Evolutionary conservation across 1,140 invertebrate genomes (phyloP).

Genomic region (Cephus cinctus): DNA sequence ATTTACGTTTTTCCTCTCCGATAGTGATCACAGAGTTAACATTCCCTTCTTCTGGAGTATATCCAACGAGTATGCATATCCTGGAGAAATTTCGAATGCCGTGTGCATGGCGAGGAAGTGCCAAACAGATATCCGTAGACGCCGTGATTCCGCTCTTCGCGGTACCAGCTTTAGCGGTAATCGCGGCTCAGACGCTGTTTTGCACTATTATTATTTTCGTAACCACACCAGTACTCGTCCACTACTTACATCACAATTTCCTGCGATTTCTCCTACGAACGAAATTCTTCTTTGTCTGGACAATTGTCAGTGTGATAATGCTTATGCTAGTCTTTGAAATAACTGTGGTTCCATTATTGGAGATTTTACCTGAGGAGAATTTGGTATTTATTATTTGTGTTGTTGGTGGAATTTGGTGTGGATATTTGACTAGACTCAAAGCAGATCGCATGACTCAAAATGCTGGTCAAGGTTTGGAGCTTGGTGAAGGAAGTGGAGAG

Average conservation of each 20-base stretch:
- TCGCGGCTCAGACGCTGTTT: conserved; percentile 61
- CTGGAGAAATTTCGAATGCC: conserved; percentile 53
- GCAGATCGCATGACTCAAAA: conserved; percentile 47
- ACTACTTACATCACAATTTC: conserved; percentile 63
- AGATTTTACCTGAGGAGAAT: conserved; percentile 70
- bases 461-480: conserved; percentile 36
- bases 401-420: conserved; percentile 58
- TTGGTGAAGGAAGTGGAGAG: conserved; percentile 48
- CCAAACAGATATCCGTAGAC: conserved; percentile 59
- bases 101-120: conserved; percentile 51
- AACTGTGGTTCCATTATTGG: conserved; percentile 62
- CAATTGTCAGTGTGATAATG: conserved; percentile 61
- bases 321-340: conserved; percentile 68
- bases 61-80: conserved; percentile 49
- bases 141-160: conserved; percentile 64
- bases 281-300: conserved; percentile 70
- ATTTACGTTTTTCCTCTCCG: too few relatives aligned
- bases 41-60: too few relatives aligned
- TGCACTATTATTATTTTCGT: conserved; percentile 63
- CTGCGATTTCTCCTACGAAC: conserved; percentile 61
- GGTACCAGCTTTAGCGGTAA: conserved; percentile 60
- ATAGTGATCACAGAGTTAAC: too few relatives aligned
- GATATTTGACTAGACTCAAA: conserved; percentile 60
- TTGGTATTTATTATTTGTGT: conserved; percentile 62
- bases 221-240: conserved; percentile 61